These are phyloP conservation scores for Chironomus striatipennis DNA, from an alignment of 1,140 invertebrate genomes.

Conservation along the genomic window DNA sequence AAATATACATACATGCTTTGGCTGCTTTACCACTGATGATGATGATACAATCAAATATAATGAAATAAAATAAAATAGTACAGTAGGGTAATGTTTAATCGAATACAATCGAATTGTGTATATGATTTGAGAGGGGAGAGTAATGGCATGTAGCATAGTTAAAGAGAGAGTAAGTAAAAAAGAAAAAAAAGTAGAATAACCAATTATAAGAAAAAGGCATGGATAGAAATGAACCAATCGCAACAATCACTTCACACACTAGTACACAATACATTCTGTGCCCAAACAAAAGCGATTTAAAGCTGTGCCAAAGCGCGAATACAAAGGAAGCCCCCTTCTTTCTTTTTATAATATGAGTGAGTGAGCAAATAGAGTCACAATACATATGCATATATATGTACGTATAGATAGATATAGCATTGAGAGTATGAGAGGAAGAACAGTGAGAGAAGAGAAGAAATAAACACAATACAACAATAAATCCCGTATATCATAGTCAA, in stretches of 20 bases:
- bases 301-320: background rate
- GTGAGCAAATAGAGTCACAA: background rate
- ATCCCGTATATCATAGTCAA: background rate
- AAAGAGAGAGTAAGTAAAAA: background rate
- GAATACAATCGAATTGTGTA: too few species aligned
- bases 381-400: background rate
- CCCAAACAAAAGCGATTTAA: background rate
- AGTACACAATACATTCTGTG: background rate
- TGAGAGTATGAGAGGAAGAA: background rate
- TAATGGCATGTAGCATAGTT: background rate
- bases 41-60: too few species aligned
- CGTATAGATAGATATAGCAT: background rate
- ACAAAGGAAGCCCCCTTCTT: background rate
- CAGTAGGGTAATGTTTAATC: too few species aligned
- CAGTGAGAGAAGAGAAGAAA: background rate
- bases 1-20: background rate
- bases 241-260: conserved; percentile 15
- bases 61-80: too few species aligned
- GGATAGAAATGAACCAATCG: conserved; percentile 19
- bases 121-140: background rate
- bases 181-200: background rate
- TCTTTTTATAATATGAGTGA: too few species aligned
- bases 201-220: conserved; percentile 20
- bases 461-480: background rate
- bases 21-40: too few species aligned